These are phyloP conservation scores for Apis laboriosa DNA, from an alignment of 1,140 invertebrate genomes.

Conservation along the genomic window DNA sequence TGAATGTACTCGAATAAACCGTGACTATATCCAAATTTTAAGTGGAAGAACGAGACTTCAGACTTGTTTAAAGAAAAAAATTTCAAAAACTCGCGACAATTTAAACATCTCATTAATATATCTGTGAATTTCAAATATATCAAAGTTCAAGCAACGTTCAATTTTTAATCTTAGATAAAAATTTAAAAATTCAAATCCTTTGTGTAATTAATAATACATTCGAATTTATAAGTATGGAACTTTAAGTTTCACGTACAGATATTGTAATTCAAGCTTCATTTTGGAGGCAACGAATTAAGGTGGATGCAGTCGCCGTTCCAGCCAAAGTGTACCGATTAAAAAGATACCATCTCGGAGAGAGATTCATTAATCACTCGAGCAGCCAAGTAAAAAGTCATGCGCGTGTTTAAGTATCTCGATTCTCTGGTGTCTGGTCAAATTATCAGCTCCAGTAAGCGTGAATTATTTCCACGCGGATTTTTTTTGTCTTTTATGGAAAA, in stretches of 20 bases:
- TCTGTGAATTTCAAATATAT: neutral
- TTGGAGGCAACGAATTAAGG: neutral
- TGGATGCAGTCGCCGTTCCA: neutral
- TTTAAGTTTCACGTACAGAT: neutral
- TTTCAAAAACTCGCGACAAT: neutral
- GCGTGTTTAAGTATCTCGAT: neutral
- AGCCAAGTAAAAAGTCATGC: neutral
- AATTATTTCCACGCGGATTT: slow-evolving; percentile 18
- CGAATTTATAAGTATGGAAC: no score
- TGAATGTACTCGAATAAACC: neutral
- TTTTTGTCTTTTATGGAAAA: neutral
- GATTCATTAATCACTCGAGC: neutral
- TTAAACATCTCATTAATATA: neutral
- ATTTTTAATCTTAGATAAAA: neutral
- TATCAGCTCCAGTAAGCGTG: neutral
- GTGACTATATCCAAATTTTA: neutral
- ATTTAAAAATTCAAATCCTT: neutral
- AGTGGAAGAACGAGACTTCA: neutral
- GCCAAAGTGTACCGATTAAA: neutral
- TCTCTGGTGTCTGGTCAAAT: neutral
- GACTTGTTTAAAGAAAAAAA: neutral
- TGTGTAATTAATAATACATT: neutral
- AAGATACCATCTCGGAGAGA: neutral
- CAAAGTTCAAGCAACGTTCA: neutral
- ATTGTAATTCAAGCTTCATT: neutral